These are phyloP conservation scores for Acridotheres tristis DNA, from an alignment of 2,797 vertebrate species.

Conservation along the genomic window DNA sequence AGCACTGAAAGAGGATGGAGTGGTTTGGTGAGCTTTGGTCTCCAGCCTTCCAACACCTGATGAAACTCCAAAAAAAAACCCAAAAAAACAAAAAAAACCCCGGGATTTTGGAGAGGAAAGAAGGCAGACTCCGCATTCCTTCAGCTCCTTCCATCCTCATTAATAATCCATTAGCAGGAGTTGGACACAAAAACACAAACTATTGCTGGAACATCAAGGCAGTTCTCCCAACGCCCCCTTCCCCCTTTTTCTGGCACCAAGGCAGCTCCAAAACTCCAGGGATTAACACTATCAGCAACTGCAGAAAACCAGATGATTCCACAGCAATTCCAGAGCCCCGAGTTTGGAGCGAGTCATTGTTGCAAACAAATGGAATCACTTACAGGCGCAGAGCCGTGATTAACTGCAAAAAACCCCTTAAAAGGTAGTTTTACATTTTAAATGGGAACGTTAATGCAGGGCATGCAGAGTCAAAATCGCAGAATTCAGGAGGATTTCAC, in stretches of 20 bases:
- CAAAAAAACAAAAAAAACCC: background rate
- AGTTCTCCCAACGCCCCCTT: background rate
- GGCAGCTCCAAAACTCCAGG: background rate
- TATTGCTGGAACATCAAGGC: background rate
- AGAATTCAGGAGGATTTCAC: background rate
- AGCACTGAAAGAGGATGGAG: background rate
- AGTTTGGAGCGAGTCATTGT: slow-evolving; percentile 42
- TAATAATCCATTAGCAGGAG: background rate
- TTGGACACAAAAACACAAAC: background rate
- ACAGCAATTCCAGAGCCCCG: background rate
- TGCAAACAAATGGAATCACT: slow-evolving; percentile 64
- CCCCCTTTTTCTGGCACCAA: slow-evolving; percentile 29
- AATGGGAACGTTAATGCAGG: background rate
- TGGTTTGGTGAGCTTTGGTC: background rate
- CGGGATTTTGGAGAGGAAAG: background rate
- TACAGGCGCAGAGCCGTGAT: slow-evolving; percentile 5
- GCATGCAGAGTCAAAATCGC: background rate
- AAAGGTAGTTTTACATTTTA: slow-evolving; percentile 53
- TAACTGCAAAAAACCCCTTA: slow-evolving; percentile 58
- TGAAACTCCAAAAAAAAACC: background rate
- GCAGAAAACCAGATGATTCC: slow-evolving; percentile 60
- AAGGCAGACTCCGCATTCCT: background rate
- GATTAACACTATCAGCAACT: slow-evolving; percentile 43
- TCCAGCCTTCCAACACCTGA: background rate
- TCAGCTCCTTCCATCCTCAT: background rate